These are phyloP conservation scores for Oegoconia quadripuncta DNA, from an alignment of 2,888 invertebrate genomes.

Conservation along the genomic window DNA sequence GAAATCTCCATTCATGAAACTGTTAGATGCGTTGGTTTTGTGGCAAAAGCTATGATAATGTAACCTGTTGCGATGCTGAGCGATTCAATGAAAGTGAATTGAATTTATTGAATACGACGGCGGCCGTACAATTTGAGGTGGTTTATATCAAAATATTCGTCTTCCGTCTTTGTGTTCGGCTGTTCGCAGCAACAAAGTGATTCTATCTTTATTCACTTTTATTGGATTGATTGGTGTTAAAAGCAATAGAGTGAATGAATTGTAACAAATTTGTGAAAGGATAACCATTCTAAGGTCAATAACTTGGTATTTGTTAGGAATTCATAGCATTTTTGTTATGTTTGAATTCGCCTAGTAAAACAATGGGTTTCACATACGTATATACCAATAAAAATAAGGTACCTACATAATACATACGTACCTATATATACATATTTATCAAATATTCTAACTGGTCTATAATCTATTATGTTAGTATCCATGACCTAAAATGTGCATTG, in stretches of 20 bases:
- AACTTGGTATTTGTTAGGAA: no score
- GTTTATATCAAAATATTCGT: constrained; percentile 6
- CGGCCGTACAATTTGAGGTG: constrained; percentile 12
- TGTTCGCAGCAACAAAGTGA: neutral
- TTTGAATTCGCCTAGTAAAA: no score
- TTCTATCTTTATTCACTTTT: neutral
- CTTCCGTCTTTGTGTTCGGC: constrained; percentile 7
- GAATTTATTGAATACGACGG: constrained; percentile 31
- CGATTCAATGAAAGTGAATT: constrained; percentile 34
- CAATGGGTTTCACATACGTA: no score
- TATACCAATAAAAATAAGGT: no score
- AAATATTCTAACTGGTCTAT: no score
- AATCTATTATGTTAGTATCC: no score
- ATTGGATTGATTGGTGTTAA: neutral
- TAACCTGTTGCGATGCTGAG: constrained; percentile 59
- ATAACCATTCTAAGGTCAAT: no score
- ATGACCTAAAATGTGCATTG: no score
- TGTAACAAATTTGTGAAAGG: no score
- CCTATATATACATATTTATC: no score
- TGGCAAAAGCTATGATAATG: constrained; percentile 59
- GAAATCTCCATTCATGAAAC: constrained; percentile 71
- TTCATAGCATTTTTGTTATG: no score
- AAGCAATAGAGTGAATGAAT: neutral
- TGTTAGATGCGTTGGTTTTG: constrained; percentile 66
- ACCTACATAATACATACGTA: no score